Evolutionary conservation across 2,797 vertebrate genomes (phyloP), one percentile per base, ranked within the genome.

Genomic region (Eulemur coronatus): DNA sequence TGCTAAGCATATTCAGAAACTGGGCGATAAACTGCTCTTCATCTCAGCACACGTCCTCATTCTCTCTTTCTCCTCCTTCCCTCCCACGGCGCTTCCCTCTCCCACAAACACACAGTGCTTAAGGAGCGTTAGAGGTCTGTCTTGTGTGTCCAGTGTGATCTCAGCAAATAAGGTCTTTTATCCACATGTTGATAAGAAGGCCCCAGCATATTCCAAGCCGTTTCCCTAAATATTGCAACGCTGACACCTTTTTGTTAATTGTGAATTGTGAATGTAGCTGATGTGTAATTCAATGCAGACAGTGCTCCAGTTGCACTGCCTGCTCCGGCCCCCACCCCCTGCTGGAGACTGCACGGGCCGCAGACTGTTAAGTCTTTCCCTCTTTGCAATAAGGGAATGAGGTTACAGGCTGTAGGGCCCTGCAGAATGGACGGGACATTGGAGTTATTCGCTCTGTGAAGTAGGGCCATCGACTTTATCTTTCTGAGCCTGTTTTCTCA

Each of bases 271-370:
- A 55, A 50, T 3, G 18, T 17, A 63, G 73, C 33, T 1, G 5
- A 30, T 57, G 12, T 4, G 22, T 17, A 75, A 24, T 24, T 73
- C 33, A 43, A 38, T 75, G 48, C 17, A 33, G 57, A 52, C 2
- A 1, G 11, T 26, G 57, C 17, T 18, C 13, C 28, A 10, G 2
- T 22, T 9, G 33, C n/a, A 28, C 1, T 28, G 48, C 0, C 10
- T 17, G 4, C 14, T 17, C 20, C 2, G 10, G 48, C 2, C 3
- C 43, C 30, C 0, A 7, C 41, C 38, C n/a, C 3, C 48, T 67
- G 46, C 59, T 52, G 50, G 30, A 28, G 12, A 7, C 59, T 63
- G 26, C 17, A 43, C 65, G 79, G 55, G 8, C 11, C 11, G 0
- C 22, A n/a, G 22, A 75, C 24, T 5, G 3, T 20, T 20, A 57